Conservation (phyloP, 92 coral and sea anemone genomes). For the Epizoanthus fatuus region DNA sequence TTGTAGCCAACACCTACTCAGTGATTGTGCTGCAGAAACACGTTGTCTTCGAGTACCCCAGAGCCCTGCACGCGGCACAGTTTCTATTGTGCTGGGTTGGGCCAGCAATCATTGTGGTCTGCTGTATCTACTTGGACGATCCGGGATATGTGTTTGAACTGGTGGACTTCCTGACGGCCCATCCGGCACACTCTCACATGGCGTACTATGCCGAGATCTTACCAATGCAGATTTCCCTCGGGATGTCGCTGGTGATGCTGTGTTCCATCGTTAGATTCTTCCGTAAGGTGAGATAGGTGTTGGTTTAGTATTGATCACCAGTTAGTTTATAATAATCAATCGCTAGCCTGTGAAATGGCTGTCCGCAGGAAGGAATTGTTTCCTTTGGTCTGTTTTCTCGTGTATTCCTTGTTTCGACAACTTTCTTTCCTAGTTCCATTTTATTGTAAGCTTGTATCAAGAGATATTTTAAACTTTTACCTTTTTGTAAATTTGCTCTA, state of each 20-base stretch:
- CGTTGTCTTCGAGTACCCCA: constrained; percentile 70
- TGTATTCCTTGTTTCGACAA: no score
- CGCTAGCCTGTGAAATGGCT: no score
- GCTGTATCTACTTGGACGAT: constrained; percentile 67
- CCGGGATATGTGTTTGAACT: constrained; percentile 86
- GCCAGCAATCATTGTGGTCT: constrained; percentile 90
- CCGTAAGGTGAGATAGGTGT: constrained; percentile 70
- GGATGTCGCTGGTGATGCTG: constrained; percentile 81
- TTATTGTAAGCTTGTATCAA: no score
- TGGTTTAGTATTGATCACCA: neutral
- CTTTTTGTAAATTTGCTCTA: no score
- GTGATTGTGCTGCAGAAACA: constrained; percentile 82
- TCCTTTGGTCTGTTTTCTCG: no score
- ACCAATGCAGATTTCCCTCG: constrained; percentile 90
- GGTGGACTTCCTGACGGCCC: constrained; percentile 83
- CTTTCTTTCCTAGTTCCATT: no score
- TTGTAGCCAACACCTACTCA: constrained; percentile 86
- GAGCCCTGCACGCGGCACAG: constrained; percentile 72
- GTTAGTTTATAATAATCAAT: no score
- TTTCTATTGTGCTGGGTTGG: constrained; percentile 79
- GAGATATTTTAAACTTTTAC: no score
- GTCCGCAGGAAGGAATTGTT: no score
- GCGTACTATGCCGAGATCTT: constrained; percentile 83
- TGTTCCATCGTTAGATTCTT: constrained; percentile 90
- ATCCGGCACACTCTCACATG: constrained; percentile 61